phyloP scores from a whole-genome alignment of 53 echinoderm and acorn worm species.

The Hippasteria phrygiana region DNA sequence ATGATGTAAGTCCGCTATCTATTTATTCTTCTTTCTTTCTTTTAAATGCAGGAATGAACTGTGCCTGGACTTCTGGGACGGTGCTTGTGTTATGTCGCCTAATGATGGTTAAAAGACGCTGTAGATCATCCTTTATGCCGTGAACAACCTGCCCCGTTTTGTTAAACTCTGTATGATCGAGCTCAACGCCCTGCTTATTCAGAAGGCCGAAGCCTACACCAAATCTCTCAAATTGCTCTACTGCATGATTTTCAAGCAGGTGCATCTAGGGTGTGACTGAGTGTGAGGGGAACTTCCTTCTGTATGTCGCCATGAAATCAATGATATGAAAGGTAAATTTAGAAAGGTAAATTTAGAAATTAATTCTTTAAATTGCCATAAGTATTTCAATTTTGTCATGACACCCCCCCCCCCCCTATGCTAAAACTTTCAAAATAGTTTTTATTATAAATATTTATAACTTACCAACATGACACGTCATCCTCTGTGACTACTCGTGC shows the following conservation, averaged over 20 bases:
- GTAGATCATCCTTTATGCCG: slow-evolving; percentile 34
- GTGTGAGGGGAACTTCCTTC: neutral
- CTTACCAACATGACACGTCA: neutral
- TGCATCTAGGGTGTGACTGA: slow-evolving; percentile 46
- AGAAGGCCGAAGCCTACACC: slow-evolving; percentile 46
- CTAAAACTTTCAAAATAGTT: too few relatives aligned
- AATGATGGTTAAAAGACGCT: slow-evolving; percentile 7
- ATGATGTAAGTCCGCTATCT: neutral
- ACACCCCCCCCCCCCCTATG: neutral
- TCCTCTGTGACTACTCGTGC: neutral
- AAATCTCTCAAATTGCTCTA: slow-evolving; percentile 11
- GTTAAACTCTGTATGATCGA: slow-evolving; percentile 45
- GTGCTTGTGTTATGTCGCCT: neutral
- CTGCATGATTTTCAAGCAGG: slow-evolving; percentile 39
- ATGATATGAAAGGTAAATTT: slow-evolving; percentile 1
- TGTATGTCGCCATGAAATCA: slow-evolving; percentile 22
- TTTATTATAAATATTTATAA: neutral
- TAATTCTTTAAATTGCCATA: neutral
- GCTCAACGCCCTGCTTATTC: slow-evolving; percentile 59
- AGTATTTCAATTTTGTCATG: neutral
- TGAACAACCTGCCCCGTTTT: slow-evolving; percentile 13
- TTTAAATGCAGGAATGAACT: neutral
- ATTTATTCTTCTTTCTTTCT: slow-evolving; percentile 1
- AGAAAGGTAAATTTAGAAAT: neutral
- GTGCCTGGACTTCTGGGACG: neutral